Base-by-base conservation (phyloP, 23 tunicate species). In the Trididemnum nubilum region DNA sequence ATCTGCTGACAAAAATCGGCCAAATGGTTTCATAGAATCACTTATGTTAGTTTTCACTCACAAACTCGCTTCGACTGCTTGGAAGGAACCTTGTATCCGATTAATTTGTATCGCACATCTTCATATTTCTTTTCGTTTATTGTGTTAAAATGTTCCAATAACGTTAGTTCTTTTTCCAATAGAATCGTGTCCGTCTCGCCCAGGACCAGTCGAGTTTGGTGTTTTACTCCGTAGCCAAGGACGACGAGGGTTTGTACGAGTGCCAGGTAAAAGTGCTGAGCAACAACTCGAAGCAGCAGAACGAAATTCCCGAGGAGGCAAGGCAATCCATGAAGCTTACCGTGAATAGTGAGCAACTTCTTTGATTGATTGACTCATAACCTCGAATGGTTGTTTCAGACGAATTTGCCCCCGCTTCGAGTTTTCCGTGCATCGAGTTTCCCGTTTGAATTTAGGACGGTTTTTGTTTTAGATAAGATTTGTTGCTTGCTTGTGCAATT, bases 321-420 rank as follows among this genome's bases (percentile, higher is more conserved):
- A 38, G 50, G 18, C 77, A 33, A 12, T 38, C 50, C 0, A 77
- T 85, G 77, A 35, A 76, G 52, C 40, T 85, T 2, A 33, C 77
- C 2, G 88, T 85, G 24, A 19, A 73, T 31, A 79, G 88, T 85
- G 32, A 76, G 65, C 26, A n/a, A n/a, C n/a, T n/a, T n/a, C n/a
- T n/a, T n/a, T 50, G 19, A n/a, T n/a, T n/a, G n/a, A n/a, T n/a
- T n/a, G n/a, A n/a, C n/a, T n/a, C n/a, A n/a, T n/a, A n/a, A n/a
- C n/a, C n/a, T n/a, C n/a, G n/a, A n/a, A n/a, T n/a, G n/a, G n/a
- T n/a, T n/a, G n/a, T n/a, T n/a, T n/a, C n/a, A n/a, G n/a, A n/a
- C n/a, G n/a, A n/a, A n/a, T n/a, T n/a, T 49, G 57, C 18, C 15
- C 57, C 57, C 18, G 57, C 57, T 49, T 49, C 57, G 57, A 49